phyloP scores from a whole-genome alignment of 2,113 vertebrate genomes.

The Perca schrenkii region DNA sequence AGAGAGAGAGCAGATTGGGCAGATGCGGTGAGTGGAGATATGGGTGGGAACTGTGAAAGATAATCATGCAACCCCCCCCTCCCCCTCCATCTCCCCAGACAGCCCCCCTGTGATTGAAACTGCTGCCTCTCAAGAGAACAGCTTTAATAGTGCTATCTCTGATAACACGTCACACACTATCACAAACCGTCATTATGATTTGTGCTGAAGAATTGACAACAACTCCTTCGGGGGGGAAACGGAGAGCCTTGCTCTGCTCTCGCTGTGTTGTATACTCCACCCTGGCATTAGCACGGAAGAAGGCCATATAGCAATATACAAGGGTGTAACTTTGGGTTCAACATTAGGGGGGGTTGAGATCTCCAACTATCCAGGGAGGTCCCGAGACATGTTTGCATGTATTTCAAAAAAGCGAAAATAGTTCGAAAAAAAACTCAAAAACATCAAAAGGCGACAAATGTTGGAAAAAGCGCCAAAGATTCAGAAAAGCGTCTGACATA shows the following conservation, averaged over 20 bases:
- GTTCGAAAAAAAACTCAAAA: no score
- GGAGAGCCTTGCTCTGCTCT: constrained; percentile 3
- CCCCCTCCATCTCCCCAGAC: constrained; percentile 55
- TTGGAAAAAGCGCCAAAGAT: no score
- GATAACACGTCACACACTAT: constrained; percentile 89
- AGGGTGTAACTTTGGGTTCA: no score
- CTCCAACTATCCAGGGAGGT: no score
- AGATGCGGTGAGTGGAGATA: constrained; percentile 12
- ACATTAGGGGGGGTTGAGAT: no score
- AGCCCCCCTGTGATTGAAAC: constrained; percentile 77
- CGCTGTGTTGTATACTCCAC: constrained; percentile 26
- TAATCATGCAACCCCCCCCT: background rate
- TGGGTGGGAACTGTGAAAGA: constrained; percentile 36
- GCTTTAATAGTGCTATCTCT: constrained; percentile 84
- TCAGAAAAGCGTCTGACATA: no score
- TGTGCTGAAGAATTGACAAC: constrained; percentile 37
- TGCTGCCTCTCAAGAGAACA: constrained; percentile 41
- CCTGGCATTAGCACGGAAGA: constrained; percentile 27
- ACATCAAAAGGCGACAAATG: no score
- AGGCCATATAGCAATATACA: background rate
- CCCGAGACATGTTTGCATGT: no score
- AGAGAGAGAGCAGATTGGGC: constrained; percentile 9
- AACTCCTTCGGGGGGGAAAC: constrained; percentile 52
- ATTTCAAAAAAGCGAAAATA: no score
- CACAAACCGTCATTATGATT: constrained; percentile 89